Base-by-base conservation (phyloP, 2,797 vertebrate species). In the Oceanodroma leucorhoa region DNA sequence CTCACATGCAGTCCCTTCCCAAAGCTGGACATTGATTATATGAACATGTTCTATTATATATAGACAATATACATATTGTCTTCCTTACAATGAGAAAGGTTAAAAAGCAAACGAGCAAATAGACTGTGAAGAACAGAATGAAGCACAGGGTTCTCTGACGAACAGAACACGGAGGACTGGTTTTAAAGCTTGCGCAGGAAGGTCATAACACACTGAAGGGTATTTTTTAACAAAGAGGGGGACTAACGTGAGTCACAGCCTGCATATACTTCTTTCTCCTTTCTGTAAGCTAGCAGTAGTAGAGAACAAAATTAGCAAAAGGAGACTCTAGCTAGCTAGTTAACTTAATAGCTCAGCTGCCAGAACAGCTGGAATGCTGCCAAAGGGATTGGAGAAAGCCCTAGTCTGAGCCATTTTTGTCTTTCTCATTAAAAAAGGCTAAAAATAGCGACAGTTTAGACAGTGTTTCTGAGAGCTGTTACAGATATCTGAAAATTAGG, bases 401-500 rank as follows among this genome's bases (percentile, higher is more conserved):
- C 38, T 60, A 29, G 26, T 45, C 64, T 91, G 81, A 94, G 64
- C 51, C 64, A 27, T 66, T 91, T 90, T 61, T 69, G 75, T 75
- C 71, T 30, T 77, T 92, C 84, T 89, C 91, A 93, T 93, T 76
- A 51, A 94, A 94, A 79, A 94, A 30, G 48, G 55, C 64, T 97
- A 97, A 97, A 97, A 96, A 93, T 88, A 97, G 86, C 3, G 2
- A 48, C 69, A 67, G 58, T 72, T 93, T 83, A 86, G 89, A 72
- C 18, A 65, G 38, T 27, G 65, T 87, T 89, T 88, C 48, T 78
- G 84, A 72, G 50, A 83, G 60, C 41, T 94, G 65, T 65, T 73
- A 69, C 18, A 58, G 84, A 81, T 26, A 79, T 0, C 17, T 89
- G 70, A 72, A 86, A 94, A 94, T 82, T 27, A 76, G 79, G 54